These are phyloP conservation scores for Branchinecta sandiegonensis DNA, from an alignment of 2,888 invertebrate species.

Conservation along the genomic window DNA sequence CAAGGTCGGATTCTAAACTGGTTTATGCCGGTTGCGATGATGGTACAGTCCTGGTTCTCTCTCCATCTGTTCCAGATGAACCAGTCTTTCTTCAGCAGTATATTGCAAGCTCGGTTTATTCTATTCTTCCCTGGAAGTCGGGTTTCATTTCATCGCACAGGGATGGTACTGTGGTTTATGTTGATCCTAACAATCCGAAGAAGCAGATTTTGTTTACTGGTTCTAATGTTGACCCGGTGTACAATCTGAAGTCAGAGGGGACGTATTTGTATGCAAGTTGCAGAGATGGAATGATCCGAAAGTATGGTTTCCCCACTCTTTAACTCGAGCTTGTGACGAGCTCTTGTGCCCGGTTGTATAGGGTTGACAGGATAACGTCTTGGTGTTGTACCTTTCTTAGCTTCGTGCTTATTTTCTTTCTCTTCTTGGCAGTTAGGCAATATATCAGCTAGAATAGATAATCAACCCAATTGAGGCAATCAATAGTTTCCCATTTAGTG, in stretches of 20 bases:
- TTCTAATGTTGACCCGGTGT: slow-evolving; percentile 52
- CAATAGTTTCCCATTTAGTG: too few species aligned
- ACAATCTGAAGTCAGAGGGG: slow-evolving; percentile 45
- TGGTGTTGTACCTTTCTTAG: too few species aligned
- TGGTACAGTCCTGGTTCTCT: slow-evolving; percentile 40
- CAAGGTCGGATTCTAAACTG: slow-evolving; percentile 38
- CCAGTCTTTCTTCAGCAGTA: not conserved
- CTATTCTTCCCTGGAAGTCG: not conserved
- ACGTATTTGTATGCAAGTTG: slow-evolving; percentile 45
- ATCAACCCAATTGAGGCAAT: too few species aligned
- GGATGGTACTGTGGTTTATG: slow-evolving; percentile 42
- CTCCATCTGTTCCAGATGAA: not conserved
- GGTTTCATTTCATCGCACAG: slow-evolving; percentile 27
- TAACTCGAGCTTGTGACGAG: too few species aligned
- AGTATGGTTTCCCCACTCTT: slow-evolving; percentile 37
- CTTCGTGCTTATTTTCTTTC: too few species aligned
- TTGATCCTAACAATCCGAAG: slow-evolving; percentile 38
- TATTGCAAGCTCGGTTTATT: not conserved
- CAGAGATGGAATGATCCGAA: slow-evolving; percentile 47
- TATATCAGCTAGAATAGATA: too few species aligned
- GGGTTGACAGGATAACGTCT: too few species aligned
- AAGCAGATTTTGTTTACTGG: slow-evolving; percentile 47
- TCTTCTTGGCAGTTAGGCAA: too few species aligned
- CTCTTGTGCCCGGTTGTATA: too few species aligned
- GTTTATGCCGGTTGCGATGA: slow-evolving; percentile 45